Evolutionary conservation across 2,888 invertebrate genomes (phyloP), one percentile per base, ranked within the genome.

Genomic region (Parasteatoda lunata): DNA sequence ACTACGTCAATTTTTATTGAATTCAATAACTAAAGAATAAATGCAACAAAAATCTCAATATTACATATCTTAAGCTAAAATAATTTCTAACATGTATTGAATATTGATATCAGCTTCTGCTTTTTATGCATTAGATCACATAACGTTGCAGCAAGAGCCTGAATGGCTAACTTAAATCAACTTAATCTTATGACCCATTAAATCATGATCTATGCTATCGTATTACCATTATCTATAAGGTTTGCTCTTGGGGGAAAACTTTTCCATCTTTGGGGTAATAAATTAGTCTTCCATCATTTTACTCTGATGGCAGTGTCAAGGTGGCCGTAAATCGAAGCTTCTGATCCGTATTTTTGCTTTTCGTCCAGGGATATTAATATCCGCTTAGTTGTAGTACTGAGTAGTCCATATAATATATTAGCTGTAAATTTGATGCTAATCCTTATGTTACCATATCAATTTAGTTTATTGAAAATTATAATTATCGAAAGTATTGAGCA

Each of bases 271-370:
- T 13, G 45, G n/a, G 30, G 83, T 72, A 77, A 83, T 83, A 83
- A 83, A 83, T 83, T 83, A 83, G 77, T 52, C 71, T 83, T 83
- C 83, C 77, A 83, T 83, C 83, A 83, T 71, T 49, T 65, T 52
- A 64, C 71, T 52, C 65, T 65, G 71, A 66, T 66, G 77, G 64
- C 54, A 52, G 73, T 83, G 77, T 83, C 83, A 75, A 75, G 65
- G 52, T 64, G 52, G 71, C 73, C 77, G 77, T 77, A 77, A 83
- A 82, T 82, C 76, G 75, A 65, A 51, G 64, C 59, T 48, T 59
- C 70, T 52, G 77, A 77, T 59, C 59, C 59, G 51, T 76, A 51
- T 77, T 30, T 30, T 30, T 30, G 30, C 30, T 71, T 77, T 66
- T 71, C 65, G 51, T n/a, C 59, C 11, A 5, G 68, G 54, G 66